A percentile compares a stretch with the other conserved stretches of the same genome.
phyloP scores from a whole-genome alignment of 1,140 invertebrate genomes.

The Meteorus sp. region DNA sequence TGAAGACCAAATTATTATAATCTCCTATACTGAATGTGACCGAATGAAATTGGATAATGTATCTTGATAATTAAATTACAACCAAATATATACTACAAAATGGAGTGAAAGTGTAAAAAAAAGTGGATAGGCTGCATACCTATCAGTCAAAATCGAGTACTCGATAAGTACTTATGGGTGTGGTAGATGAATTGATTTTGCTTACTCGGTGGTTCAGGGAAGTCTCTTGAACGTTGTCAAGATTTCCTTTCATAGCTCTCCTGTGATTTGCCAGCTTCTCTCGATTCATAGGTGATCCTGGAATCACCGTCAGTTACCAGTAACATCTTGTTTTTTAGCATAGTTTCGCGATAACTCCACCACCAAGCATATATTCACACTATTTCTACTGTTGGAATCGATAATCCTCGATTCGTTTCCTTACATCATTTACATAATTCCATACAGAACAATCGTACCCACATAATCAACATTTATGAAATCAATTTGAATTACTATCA shows the following conservation, averaged over 20 bases:
- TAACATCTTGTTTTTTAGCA: neutral
- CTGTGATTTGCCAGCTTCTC: constrained; percentile 74
- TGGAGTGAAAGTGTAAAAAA: constrained; percentile 12
- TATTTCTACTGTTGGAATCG: neutral
- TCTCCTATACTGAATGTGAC: neutral
- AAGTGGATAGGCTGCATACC: constrained; percentile 37
- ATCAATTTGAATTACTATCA: neutral
- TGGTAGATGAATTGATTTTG: constrained; percentile 54
- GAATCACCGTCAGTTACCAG: constrained; percentile 38
- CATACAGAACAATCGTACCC: no score
- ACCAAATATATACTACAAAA: neutral
- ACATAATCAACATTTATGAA: no score
- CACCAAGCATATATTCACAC: neutral
- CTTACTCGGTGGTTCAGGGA: constrained; percentile 66
- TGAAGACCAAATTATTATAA: neutral
- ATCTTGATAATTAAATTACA: neutral
- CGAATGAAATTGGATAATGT: neutral
- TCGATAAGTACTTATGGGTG: constrained; percentile 51
- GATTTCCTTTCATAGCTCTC: constrained; percentile 63
- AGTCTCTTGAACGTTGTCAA: constrained; percentile 72
- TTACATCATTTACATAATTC: no score
- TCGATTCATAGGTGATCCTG: constrained; percentile 77
- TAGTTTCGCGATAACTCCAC: no score
- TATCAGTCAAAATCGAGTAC: constrained; percentile 51
- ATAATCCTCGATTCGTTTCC: no score